Evolutionary conservation across 2,113 vertebrate species (phyloP), one percentile per base, ranked within the genome.

Genomic region (Tachycineta bicolor): DNA sequence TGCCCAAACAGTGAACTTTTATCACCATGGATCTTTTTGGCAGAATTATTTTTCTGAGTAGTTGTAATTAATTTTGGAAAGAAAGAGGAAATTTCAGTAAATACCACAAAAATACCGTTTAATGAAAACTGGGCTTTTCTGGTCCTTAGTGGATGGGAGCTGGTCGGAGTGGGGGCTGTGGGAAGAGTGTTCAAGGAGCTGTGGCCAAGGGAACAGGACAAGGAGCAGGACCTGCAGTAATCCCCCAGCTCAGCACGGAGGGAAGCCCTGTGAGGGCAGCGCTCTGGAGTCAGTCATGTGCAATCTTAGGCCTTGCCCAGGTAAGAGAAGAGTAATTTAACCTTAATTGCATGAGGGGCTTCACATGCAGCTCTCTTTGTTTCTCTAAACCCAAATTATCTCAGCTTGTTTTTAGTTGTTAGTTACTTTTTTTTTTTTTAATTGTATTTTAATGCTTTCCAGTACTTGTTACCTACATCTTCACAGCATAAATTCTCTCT

Each of bases 91-190:
- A 56, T 73, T 10, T 90, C 25, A 34, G 12, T 64, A 15, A 55
- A 53, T 29, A 41, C 14, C 0, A 0, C 26, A 23, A 44, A 63
- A 56, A 29, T 24, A 9, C 1, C 46, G 33, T 67, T 39, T 43
- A 15, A 50, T 70, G 53, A 29, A 37, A 69, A 37, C 22, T 39
- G 39, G 34, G 8, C 8, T 64, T 93, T 96, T 73, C 8, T 87
- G 24, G 77, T 93, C 37, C 39, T 10, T 81, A 99, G 99, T 99
- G 98, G 98, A 99, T 76, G 99, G 99, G 46, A 98, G 83, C 90
- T 99, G 99, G 99, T 99, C 99, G 0, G 98, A 99, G 62, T 99
- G 99, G 99, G 98, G 98, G 10, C 47, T 90, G 2, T 99, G 99
- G 99, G 99, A 99, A 95, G 99, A 99, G 81, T 99, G 99, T 85